Evolutionary conservation across 2,888 invertebrate species (phyloP), one percentile per base, ranked within the genome.

Genomic region (Fragum fragum): DNA sequence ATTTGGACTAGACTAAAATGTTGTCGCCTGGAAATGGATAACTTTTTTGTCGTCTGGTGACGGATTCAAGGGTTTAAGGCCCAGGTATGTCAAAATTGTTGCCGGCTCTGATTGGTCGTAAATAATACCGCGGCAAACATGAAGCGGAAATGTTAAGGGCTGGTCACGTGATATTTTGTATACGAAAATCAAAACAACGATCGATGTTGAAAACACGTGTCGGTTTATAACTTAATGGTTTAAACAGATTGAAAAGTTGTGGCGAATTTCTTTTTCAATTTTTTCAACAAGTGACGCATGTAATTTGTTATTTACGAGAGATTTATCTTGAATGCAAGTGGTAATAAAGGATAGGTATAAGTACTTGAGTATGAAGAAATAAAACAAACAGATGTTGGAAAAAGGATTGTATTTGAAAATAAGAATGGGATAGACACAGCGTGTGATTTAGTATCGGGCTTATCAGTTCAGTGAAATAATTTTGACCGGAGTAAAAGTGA

Each of bases 181-280:
- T 66, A 42, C 61, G 47, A 42, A 63, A 66, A 66, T 66, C 66
- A 66, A 66, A 66, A 66, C 42, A 66, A 42, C 42, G 66, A 32
- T 32, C 42, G 36, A 42, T 42, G 66, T 7, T 23, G 66, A 66
- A 66, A 66, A 21, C 66, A 66, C 66, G 66, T 66, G 66, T 39
- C n/a, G 63, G 14, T 63, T n/a, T 39, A 66, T 66, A 21, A 42
- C 7, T 66, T 29, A 61, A 66, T 36, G n/a, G 42, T 42, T 66
- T 42, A 21, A 42, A 39, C 66, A 66, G 66, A 26, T 42, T 39
- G 7, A 42, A 11, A 14, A n/a, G 23, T 66, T 23, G 66, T 7
- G 61, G 1, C 21, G 21, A 66, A 66, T 42, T 0, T 47, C 2
- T 47, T 47, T 47, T 16, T 14, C 9, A 42, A 42, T 42, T 66